Base-by-base conservation (phyloP, 2,113 vertebrate species). In the Muntiacus reevesi region DNA sequence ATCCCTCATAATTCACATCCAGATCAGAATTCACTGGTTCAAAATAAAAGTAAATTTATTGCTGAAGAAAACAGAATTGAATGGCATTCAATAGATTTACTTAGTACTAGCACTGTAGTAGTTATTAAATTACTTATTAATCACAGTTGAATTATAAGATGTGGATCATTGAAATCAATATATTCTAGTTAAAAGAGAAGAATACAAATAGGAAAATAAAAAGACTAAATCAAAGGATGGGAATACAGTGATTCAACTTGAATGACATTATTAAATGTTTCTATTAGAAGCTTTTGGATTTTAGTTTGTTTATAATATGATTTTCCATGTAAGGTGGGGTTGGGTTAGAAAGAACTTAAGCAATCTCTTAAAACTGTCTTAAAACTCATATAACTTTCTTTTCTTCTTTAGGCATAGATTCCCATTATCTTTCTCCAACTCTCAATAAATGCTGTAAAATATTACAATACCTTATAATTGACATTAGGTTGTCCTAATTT, bases 61-160 rank as follows among this genome's bases (percentile, higher is more conserved):
- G 71, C 36, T 90, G 55, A 97, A 93, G n/a, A 94, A 92, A 87
- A 96, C 25, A 96, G 62, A 96, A 93, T 45, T 83, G 78, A 91
- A 87, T 33, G 33, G 11, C 21, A 36, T 62, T 62, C 45, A 76
- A 59, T 7, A 93, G 64, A 78, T 59, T 82, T 45, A 30, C 43
- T 90, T 59, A 96, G 47, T 21, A 78, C 16, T 25, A 64, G 30
- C 2, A 6, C 50, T 93, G 7, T 45, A 85, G 23, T 83, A 82
- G 36, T 50, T 74, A 62, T 87, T 62, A 86, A 45, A 28, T 87
- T 78, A 94, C 28, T 55, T 59, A 85, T 82, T 96, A 95, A 89
- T 92, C 90, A 84, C 0, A 45, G 67, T 52, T 95, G 47, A 96
- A 89, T 52, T 64, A 23, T 79, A 78, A 71, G 52, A 67, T 10